Base-by-base conservation (phyloP, 2,888 invertebrate species). In the Oligia strigilis region DNA sequence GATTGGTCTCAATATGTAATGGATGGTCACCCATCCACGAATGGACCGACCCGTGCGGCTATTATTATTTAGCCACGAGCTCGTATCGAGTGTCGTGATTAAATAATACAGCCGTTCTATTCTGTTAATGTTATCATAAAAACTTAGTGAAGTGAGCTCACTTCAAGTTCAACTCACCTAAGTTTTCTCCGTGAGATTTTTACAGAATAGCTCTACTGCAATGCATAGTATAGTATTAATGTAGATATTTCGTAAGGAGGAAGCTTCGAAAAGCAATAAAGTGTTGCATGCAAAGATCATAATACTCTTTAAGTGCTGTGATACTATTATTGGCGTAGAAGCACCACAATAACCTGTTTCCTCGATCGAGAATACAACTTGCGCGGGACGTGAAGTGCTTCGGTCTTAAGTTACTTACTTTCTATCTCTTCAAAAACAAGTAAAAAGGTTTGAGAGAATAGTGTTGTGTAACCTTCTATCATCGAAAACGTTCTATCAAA, bases 291-390 rank as follows among this genome's bases (percentile, higher is more conserved):
- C 66, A 66, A 74, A 76, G 67, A 76, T 76, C 67, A 65, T 84
- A 84, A 87, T 78, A 69, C 72, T 65, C 69, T 46, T 76, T 85
- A 87, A 86, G 87, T 83, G 75, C 71, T 64, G 71, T 58, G 76
- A 76, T 78, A 72, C 84, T 86, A 84, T 87, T 87, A 87, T 76
- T 87, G 74, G 81, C 80, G 67, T 66, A 55, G 78, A 87, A 84
- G 69, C 72, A 64, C 78, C 49, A 60, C 40, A 69, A 80, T 75
- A 87, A 86, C 84, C 87, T 40, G 87, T 87, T 86, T 81, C 55
- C 49, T 77, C 65, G 76, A 76, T 73, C 75, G 69, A 76, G 77
- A 65, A 72, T 73, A 76, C 71, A 72, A 75, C 70, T 71, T 75
- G 87, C 86, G 74, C 72, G 78, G 66, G 66, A 55, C 62, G 84